Evolutionary conservation across 2,113 vertebrate genomes (phyloP).

Genomic region (Monarcha castaneiventris): DNA sequence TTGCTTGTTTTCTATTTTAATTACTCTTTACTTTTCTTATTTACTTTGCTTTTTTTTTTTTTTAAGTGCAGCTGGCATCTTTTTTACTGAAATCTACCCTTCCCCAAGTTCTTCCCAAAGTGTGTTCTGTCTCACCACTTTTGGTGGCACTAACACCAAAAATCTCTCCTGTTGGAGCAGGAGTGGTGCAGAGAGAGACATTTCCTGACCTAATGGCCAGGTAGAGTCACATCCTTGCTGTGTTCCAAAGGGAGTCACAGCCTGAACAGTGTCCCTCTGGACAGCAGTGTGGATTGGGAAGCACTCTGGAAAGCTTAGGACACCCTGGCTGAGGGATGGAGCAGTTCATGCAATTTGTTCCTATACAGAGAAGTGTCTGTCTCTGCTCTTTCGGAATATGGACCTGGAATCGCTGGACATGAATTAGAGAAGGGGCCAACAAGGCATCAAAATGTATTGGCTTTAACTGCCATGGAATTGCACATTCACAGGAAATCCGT

Average conservation of each 20-base stretch:
- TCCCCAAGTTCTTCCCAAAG: background rate
- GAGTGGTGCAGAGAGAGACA: background rate
- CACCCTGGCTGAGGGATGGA: background rate
- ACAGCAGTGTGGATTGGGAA: background rate
- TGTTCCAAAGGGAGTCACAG: background rate
- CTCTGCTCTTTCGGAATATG: background rate
- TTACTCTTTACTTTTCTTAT: background rate
- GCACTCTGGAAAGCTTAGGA: background rate
- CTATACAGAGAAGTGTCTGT: background rate
- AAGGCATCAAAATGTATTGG: background rate
- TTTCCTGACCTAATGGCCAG: background rate
- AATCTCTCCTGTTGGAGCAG: background rate
- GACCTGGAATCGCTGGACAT: fast-evolving
- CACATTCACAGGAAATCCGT: background rate
- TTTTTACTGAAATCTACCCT: background rate
- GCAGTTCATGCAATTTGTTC: background rate
- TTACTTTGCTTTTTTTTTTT: background rate
- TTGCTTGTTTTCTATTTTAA: background rate
- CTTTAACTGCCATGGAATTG: background rate
- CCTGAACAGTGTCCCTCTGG: background rate
- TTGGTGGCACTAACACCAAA: background rate
- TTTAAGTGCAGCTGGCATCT: background rate
- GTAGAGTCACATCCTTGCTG: background rate
- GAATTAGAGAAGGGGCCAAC: background rate
- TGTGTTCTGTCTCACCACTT: background rate